Evolutionary conservation across 2,888 invertebrate species (phyloP), one percentile per base, ranked within the genome.

Genomic region (Callyntrura guangdongensis): DNA sequence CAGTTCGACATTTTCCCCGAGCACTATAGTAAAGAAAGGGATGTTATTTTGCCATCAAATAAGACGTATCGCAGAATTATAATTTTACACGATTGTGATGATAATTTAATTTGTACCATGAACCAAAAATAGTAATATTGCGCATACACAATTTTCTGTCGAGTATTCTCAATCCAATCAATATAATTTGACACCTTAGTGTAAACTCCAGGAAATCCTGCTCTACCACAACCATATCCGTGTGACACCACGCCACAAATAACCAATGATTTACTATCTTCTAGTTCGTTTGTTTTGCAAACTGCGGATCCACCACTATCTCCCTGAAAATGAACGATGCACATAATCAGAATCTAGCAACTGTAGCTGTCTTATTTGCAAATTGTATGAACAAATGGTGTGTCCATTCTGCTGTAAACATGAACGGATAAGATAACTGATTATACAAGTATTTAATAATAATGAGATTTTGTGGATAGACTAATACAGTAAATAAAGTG

Each of bases 181-280:
- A 61, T 61, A 53, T 88, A 92, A 12, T 85, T 22, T 6, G 92
- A 79, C 14, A 92, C 87, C 27, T 90, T 86, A 3, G 91, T 90
- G 17, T 85, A 91, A 27, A 91, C 59, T 17, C 92, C 91, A 9
- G 92, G 91, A 74, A 36, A 91, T 0, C 77, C 77, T 36, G 14
- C 8, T 17, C 91, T 45, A 25, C 92, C 92, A 79, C 92, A 92
- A 12, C 92, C 91, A 27, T 20, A 49, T 3, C 92, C 92, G 59
- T 86, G 86, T 0, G 92, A 91, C 2, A 82, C 49, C 8, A 88
- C 69, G 2, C 88, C 88, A 86, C 89, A 92, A 4, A 87, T 22
- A 3, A 74, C 53, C 25, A 20, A 22, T 0, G 27, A 25, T 0
- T 56, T 53, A 25, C 56, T n/a, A 1, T n/a, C 36, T 11, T 20